Percentiles rank a stretch among this genome's conserved stretches.
Conservation (phyloP, 2,113 vertebrate species). For the Nerophis lumbriciformis region DNA sequence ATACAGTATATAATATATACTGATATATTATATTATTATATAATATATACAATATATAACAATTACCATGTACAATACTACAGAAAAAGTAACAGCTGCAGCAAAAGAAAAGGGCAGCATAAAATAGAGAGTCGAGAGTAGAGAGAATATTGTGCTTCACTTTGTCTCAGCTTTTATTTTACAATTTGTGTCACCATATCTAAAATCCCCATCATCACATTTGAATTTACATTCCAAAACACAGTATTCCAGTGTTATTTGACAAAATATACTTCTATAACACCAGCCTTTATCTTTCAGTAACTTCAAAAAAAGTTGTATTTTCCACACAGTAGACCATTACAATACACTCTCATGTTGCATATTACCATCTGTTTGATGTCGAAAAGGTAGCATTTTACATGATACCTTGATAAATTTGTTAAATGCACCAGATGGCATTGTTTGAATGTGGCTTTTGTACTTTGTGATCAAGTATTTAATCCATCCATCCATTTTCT, state of each 20-base stretch:
- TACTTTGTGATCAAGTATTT: neutral
- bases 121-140: neutral
- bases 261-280: slow-evolving; percentile 3
- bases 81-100: too few relatives aligned
- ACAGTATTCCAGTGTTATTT: slow-evolving; percentile 43
- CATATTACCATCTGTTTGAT: neutral
- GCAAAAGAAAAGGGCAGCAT: too few relatives aligned
- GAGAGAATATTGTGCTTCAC: neutral
- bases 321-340: neutral
- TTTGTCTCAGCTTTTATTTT: slow-evolving; percentile 41
- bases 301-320: neutral
- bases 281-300: neutral
- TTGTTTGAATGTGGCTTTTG: neutral
- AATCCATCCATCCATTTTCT: too few relatives aligned
- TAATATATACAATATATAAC: too few relatives aligned
- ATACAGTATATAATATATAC: too few relatives aligned
- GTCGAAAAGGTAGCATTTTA: neutral
- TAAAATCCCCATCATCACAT: slow-evolving; percentile 27
- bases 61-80: too few relatives aligned
- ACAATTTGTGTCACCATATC: slow-evolving; percentile 22
- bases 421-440: neutral
- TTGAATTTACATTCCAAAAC: slow-evolving; percentile 32
- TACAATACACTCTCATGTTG: neutral
- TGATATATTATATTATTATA: too few relatives aligned
- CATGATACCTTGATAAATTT: neutral